Conservation (phyloP, 2,888 invertebrate genomes). For the Melipona beecheii region DNA sequence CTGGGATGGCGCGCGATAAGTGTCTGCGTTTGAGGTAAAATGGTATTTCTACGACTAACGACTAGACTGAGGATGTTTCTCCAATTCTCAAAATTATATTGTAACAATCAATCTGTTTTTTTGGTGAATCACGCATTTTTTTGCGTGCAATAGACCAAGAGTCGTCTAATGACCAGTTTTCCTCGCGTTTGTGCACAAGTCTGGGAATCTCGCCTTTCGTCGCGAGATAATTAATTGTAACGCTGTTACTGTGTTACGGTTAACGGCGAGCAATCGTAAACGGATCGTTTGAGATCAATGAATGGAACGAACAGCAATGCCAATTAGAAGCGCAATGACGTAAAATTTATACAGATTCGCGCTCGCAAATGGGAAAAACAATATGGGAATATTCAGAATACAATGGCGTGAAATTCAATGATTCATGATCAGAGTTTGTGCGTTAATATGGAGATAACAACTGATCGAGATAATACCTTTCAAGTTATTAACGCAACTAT, state of each 20-base stretch:
- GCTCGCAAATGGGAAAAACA: too few relatives aligned
- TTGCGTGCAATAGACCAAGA: too few relatives aligned
- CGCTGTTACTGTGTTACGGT: not conserved
- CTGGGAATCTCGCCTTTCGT: slow-evolving; percentile 29
- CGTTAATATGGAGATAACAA: too few relatives aligned
- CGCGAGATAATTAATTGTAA: slow-evolving; percentile 45
- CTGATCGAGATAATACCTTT: not conserved
- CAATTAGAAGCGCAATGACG: not conserved
- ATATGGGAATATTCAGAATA: too few relatives aligned
- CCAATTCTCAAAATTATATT: too few relatives aligned
- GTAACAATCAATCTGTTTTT: too few relatives aligned
- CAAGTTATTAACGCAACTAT: not conserved
- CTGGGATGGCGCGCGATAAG: slow-evolving; percentile 44
- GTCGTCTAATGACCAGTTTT: not conserved
- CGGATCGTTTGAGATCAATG: not conserved
- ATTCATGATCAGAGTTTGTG: too few relatives aligned
- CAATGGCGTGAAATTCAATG: too few relatives aligned
- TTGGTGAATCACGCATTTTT: too few relatives aligned
- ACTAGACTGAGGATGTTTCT: too few relatives aligned
- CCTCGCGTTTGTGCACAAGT: slow-evolving; percentile 10
- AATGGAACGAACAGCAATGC: not conserved
- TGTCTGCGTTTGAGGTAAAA: slow-evolving; percentile 14
- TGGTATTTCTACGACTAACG: not conserved
- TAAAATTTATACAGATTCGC: not conserved
- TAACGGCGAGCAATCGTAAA: slow-evolving; percentile 21